Evolutionary conservation across 2,113 vertebrate genomes (phyloP).

Genomic region (Taurulus bubalis): DNA sequence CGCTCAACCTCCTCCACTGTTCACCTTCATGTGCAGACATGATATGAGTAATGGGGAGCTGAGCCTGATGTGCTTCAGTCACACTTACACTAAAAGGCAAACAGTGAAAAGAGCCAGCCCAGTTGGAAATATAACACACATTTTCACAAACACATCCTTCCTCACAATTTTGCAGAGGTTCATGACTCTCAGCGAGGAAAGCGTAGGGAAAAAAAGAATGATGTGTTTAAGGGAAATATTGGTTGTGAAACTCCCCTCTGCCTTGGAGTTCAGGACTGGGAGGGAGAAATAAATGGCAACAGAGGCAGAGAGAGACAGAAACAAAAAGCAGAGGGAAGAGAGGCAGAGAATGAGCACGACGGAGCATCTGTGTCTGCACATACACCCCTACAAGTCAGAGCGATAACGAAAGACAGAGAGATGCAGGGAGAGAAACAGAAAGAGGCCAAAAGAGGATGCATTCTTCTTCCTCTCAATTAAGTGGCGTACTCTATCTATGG

Average conservation of each 20-base stretch:
- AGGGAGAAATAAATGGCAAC: constrained; percentile 7
- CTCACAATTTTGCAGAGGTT: constrained; percentile 17
- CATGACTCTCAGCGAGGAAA: not conserved
- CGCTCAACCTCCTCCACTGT: constrained; percentile 8
- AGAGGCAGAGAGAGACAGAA: constrained; percentile 35
- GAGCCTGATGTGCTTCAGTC: constrained; percentile 37
- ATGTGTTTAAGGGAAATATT: constrained; percentile 26
- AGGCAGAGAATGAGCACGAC: constrained; percentile 33
- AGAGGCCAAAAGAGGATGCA: constrained; percentile 46
- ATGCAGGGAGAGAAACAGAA: constrained; percentile 29
- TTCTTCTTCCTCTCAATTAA: constrained; percentile 59
- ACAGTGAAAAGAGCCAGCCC: constrained; percentile 19
- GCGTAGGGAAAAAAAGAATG: not conserved
- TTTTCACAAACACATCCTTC: constrained; percentile 4
- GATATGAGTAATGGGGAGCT: constrained; percentile 25
- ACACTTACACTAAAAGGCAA: constrained; percentile 46
- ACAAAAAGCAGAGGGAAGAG: constrained; percentile 12
- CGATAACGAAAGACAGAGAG: constrained; percentile 35
- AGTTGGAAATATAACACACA: constrained; percentile 16
- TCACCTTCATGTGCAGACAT: constrained; percentile 27
- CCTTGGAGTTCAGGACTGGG: constrained; percentile 14
- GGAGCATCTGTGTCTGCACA: constrained; percentile 37
- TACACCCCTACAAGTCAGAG: constrained; percentile 42
- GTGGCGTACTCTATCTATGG: constrained; percentile 48
- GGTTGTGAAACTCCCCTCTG: constrained; percentile 22